These are phyloP conservation scores for Ceuthmochares aereus DNA, from an alignment of 2,113 vertebrate genomes.

Conservation along the genomic window DNA sequence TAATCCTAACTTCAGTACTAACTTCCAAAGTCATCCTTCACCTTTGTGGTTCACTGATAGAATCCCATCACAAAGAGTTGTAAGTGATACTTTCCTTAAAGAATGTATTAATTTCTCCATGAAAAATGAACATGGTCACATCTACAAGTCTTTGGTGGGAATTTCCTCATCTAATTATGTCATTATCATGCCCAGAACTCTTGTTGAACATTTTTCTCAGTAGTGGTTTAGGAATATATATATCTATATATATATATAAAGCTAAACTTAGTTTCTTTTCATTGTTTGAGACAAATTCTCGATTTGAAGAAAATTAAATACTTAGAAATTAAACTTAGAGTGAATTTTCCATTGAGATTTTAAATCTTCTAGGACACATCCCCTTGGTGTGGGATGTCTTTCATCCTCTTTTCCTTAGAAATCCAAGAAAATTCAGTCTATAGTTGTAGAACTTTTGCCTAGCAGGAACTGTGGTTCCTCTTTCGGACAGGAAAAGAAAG, in stretches of 20 bases:
- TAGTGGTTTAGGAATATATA: not conserved
- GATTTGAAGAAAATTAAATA: not conserved
- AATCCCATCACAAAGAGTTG: not conserved
- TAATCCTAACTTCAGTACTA: not conserved
- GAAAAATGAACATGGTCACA: not conserved
- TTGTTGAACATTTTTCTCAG: not conserved
- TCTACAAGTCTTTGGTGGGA: not conserved
- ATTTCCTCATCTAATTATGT: not conserved
- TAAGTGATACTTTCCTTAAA: not conserved
- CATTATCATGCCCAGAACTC: not conserved
- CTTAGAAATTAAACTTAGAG: not conserved
- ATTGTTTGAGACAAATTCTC: not conserved
- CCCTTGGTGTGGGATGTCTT: not conserved
- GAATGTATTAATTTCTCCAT: not conserved
- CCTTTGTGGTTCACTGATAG: not conserved
- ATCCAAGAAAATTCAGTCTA: not conserved
- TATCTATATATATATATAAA: not conserved
- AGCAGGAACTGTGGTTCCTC: not conserved
- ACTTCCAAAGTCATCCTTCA: not conserved
- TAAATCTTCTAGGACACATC: not conserved
- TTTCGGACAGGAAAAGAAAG: not conserved
- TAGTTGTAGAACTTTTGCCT: not conserved
- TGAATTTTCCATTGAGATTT: not conserved
- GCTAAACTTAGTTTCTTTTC: not conserved
- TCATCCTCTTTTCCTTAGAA: not conserved